phyloP scores from a whole-genome alignment of 92 coral and sea anemone genomes.

The Isaurus tuberculatus region DNA sequence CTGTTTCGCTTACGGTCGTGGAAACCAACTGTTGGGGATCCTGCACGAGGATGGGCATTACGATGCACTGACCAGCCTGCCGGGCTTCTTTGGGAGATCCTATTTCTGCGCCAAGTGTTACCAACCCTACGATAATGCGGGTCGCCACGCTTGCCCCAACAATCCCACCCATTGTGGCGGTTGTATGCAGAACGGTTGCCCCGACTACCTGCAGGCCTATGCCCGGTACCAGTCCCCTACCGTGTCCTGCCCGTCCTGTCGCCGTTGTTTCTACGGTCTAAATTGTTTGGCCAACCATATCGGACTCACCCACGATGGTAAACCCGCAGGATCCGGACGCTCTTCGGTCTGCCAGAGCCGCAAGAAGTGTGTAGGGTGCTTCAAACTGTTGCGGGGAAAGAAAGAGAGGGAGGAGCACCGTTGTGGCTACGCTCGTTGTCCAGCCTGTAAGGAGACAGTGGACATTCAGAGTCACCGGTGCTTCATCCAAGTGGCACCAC shows the following conservation, averaged over 20 bases:
- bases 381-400: not conserved
- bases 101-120: not conserved
- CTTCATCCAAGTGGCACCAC: not conserved
- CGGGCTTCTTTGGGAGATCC: not conserved
- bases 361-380: not conserved
- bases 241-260: not conserved
- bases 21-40: not conserved
- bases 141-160: not conserved
- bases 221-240: too few relatives aligned
- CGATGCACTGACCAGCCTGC: not conserved
- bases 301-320: not conserved
- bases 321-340: not conserved
- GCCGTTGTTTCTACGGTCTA: not conserved
- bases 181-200: constrained; percentile 5
- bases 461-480: not conserved
- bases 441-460: not conserved
- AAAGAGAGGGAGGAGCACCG: too few relatives aligned
- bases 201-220: not conserved
- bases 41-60: not conserved
- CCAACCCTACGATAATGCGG: not conserved
- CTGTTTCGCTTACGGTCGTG: not conserved
- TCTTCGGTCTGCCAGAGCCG: not conserved
- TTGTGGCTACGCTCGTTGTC: not conserved
- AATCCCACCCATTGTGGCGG: not conserved
- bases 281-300: constrained; percentile 12